Evolutionary conservation across 2,797 vertebrate species (phyloP).

Genomic region (Periophthalmus magnuspinnatus): DNA sequence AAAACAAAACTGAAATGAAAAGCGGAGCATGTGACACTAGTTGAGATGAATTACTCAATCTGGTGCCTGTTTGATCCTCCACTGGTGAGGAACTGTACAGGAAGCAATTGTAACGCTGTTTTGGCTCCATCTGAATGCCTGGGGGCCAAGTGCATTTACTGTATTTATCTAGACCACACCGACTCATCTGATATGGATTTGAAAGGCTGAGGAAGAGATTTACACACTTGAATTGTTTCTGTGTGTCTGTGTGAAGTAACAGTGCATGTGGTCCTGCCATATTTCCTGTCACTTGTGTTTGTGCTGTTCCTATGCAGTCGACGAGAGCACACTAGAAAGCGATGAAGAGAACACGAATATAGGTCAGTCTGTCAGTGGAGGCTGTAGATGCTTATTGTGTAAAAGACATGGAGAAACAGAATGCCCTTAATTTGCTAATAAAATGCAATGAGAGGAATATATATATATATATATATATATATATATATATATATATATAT

Average conservation of each 20-base stretch:
- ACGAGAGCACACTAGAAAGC: conserved; percentile 12
- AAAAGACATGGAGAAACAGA: neutral
- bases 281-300: conserved; percentile 7
- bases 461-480: no score
- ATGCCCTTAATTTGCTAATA: no score
- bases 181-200: conserved; percentile 11
- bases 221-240: conserved; percentile 31
- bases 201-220: conserved; percentile 19
- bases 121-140: conserved; percentile 15
- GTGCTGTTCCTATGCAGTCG: conserved; percentile 10
- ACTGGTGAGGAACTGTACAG: conserved; percentile 5
- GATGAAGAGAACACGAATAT: conserved; percentile 58
- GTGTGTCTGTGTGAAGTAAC: neutral
- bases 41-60: neutral
- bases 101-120: conserved; percentile 16
- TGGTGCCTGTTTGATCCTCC: conserved; percentile 18
- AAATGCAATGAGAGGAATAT: no score
- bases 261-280: conserved; percentile 10
- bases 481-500: no score
- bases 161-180: conserved; percentile 21
- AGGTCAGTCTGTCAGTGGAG: conserved; percentile 64
- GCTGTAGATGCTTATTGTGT: conserved; percentile 33
- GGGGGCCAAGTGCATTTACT: conserved; percentile 10
- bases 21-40: neutral
- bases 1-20: neutral